Evolutionary conservation across 1,140 invertebrate species (phyloP).

Genomic region (Psilanteris sp.): DNA sequence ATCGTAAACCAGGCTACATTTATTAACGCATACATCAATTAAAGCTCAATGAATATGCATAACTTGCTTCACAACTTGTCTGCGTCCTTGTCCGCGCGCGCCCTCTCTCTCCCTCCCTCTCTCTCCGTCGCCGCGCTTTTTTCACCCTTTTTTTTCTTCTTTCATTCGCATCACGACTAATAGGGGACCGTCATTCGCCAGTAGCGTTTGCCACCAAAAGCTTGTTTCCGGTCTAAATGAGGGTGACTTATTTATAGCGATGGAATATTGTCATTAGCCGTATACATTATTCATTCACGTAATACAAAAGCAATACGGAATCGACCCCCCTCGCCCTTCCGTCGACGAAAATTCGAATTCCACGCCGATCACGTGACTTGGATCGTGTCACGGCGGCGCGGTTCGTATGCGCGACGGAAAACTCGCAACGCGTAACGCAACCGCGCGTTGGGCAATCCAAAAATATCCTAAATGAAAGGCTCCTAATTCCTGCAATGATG

Average conservation of each 20-base stretch:
- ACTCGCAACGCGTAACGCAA: no score
- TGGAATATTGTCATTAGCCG: constrained; percentile 46
- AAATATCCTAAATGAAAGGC: no score
- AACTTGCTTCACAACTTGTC: constrained; percentile 18
- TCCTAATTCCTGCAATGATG: no score
- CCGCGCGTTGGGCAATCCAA: no score
- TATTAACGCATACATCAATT: constrained; percentile 24
- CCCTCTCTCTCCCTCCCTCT: constrained; percentile 49
- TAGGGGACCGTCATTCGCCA: constrained; percentile 51
- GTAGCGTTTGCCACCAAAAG: constrained; percentile 57
- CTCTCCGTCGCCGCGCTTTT: no score
- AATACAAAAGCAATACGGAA: no score
- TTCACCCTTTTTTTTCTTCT: constrained; percentile 57
- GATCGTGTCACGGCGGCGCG: no score
- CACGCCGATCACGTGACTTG: no score
- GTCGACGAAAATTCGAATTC: no score
- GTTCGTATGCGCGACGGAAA: no score
- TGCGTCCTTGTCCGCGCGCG: constrained; percentile 25
- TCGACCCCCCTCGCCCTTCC: no score
- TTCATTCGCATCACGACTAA: constrained; percentile 47
- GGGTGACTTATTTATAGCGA: constrained; percentile 62
- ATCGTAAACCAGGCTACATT: constrained; percentile 6
- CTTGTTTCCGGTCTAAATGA: constrained; percentile 49
- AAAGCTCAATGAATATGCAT: constrained; percentile 34
- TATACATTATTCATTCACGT: constrained; percentile 21